Evolutionary conservation across 2,888 invertebrate genomes (phyloP).

Genomic region (Tetrapedia diversipes): DNA sequence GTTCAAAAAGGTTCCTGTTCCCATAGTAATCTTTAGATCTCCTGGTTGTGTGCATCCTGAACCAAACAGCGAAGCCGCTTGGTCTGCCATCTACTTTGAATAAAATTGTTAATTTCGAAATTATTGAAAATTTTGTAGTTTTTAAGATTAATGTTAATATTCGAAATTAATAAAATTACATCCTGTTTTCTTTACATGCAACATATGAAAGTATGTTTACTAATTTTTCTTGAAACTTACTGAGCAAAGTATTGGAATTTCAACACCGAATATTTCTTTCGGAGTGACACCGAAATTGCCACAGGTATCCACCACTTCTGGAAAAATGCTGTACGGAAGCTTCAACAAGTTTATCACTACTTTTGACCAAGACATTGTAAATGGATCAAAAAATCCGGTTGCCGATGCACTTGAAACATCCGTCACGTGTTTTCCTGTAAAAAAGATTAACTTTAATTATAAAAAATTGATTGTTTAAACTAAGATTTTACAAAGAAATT

Average conservation of each 20-base stretch:
- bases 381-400: slow-evolving; percentile 97
- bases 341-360: slow-evolving; percentile 89
- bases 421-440: slow-evolving; percentile 86
- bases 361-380: slow-evolving; percentile 92
- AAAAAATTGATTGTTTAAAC: neutral
- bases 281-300: slow-evolving; percentile 89
- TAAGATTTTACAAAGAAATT: neutral
- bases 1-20: slow-evolving; percentile 95
- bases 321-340: slow-evolving; percentile 90
- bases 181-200: no score
- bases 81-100: slow-evolving; percentile 90
- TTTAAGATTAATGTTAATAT: no score
- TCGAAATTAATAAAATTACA: no score
- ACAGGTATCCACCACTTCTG: slow-evolving; percentile 91
- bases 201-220: no score
- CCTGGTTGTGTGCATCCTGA: slow-evolving; percentile 91
- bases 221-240: slow-evolving; percentile 84
- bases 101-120: slow-evolving; percentile 3
- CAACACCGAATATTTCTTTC: slow-evolving; percentile 88
- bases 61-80: slow-evolving; percentile 95
- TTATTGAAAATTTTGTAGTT: no score
- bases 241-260: slow-evolving; percentile 91
- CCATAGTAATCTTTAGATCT: slow-evolving; percentile 94
- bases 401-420: slow-evolving; percentile 96
- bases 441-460: no score